These are phyloP conservation scores for Urocitellus parryii DNA, from an alignment of 2,113 vertebrate species.

Conservation along the genomic window DNA sequence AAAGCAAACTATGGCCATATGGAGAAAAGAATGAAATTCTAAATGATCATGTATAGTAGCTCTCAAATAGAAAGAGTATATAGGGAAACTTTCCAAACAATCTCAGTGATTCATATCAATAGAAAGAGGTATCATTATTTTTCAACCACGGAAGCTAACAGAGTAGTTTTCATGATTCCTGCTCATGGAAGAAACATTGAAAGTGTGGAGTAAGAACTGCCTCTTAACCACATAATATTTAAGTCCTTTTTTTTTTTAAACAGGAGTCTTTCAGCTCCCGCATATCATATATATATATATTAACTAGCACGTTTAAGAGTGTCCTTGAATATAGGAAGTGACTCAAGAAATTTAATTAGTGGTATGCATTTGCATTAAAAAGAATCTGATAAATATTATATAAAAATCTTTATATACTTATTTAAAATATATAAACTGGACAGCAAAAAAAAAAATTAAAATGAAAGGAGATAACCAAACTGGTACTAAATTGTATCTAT, in stretches of 20 bases:
- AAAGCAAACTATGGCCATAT: not conserved
- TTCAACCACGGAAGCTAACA: slow-evolving; percentile 12
- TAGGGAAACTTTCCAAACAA: slow-evolving; percentile 32
- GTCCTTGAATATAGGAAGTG: not conserved
- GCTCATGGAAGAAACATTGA: not conserved
- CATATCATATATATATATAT: not conserved
- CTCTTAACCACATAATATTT: not conserved
- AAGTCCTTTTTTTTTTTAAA: not conserved
- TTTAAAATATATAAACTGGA: not conserved
- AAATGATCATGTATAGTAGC: not conserved
- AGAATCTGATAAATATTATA: not conserved
- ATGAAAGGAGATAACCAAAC: not conserved
- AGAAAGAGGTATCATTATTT: not conserved
- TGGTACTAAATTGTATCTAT: not conserved
- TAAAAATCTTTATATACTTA: not conserved
- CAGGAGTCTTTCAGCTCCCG: not conserved
- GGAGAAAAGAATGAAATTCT: not conserved
- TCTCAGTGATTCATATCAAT: not conserved
- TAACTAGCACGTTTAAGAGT: not conserved
- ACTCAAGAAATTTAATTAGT: not conserved
- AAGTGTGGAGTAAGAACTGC: not conserved
- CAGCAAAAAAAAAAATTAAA: not conserved
- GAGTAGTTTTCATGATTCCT: slow-evolving; percentile 25
- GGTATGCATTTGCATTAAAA: not conserved
- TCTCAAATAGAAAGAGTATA: slow-evolving; percentile 22